Evolutionary conservation across 2,797 vertebrate genomes (phyloP).

Genomic region (Astyanax mexicanus): DNA sequence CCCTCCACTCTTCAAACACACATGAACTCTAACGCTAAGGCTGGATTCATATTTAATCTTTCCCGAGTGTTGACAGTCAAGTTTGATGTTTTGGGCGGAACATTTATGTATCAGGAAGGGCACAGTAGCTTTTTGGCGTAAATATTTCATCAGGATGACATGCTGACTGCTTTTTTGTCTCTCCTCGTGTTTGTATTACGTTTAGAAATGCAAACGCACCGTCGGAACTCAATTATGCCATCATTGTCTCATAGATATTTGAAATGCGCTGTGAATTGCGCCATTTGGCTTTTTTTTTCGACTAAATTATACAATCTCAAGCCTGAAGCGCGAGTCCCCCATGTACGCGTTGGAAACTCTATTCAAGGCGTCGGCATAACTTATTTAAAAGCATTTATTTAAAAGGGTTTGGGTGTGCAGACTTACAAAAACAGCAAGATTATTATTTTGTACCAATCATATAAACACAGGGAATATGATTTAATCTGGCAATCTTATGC

Average conservation of each 20-base stretch:
- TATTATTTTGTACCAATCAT: background rate
- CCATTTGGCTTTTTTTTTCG: background rate
- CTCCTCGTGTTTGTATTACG: background rate
- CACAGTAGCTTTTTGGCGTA: conserved; percentile 33
- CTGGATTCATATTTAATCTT: conserved; percentile 35
- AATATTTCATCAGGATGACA: conserved; percentile 25
- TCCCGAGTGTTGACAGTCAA: conserved; percentile 26
- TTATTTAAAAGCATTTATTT: conserved; percentile 11
- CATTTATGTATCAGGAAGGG: conserved; percentile 26
- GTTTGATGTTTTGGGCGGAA: conserved; percentile 22
- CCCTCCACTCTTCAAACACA: background rate
- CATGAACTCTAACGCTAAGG: conserved; percentile 7
- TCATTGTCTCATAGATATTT: conserved; percentile 1
- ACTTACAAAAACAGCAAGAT: background rate
- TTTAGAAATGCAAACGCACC: background rate
- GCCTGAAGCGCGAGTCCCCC: background rate
- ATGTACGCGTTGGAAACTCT: background rate
- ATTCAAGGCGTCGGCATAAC: background rate
- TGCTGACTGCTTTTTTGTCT: background rate
- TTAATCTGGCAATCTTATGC: too few species aligned
- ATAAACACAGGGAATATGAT: too few species aligned
- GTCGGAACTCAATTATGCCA: too few species aligned
- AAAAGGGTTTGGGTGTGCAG: background rate
- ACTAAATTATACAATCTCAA: background rate
- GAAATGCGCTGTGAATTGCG: background rate